Evolutionary conservation across 1,140 invertebrate genomes (phyloP).

Genomic region (Scaptomyza montana): DNA sequence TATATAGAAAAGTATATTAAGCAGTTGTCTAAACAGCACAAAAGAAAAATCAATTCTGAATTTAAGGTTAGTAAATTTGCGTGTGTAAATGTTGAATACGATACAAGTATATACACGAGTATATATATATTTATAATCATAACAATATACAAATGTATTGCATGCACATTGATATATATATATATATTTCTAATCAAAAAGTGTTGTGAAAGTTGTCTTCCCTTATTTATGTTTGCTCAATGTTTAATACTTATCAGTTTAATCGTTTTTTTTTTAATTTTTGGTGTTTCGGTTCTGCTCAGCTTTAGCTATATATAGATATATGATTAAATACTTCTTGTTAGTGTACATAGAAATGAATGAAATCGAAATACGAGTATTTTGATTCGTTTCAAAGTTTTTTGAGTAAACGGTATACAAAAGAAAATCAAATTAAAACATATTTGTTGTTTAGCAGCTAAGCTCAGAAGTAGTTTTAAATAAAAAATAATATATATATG

Average conservation of each 20-base stretch:
- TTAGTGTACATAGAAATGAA: constrained; percentile 55
- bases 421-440: constrained; percentile 12
- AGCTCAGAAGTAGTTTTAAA: constrained; percentile 39
- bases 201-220: constrained; percentile 80
- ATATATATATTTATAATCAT: constrained; percentile 12
- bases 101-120: constrained; percentile 10
- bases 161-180: constrained; percentile 60
- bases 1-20: constrained; percentile 35
- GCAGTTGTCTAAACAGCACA: constrained; percentile 27
- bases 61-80: constrained; percentile 33
- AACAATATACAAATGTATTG: constrained; percentile 32
- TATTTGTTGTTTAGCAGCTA: constrained; percentile 58
- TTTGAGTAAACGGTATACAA: constrained; percentile 24
- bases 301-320: constrained; percentile 5
- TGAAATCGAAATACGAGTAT: constrained; percentile 4
- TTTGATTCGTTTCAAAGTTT: constrained; percentile 31
- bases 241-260: constrained; percentile 13
- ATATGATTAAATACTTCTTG: background rate
- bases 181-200: constrained; percentile 58
- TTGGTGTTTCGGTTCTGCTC: constrained; percentile 33
- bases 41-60: constrained; percentile 37
- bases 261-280: constrained; percentile 10
- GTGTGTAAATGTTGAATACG: constrained; percentile 60
- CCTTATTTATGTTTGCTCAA: constrained; percentile 61
- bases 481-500: constrained; percentile 25